Base-by-base conservation (phyloP, 2,888 invertebrate species). In the Odontocolon sp. region DNA sequence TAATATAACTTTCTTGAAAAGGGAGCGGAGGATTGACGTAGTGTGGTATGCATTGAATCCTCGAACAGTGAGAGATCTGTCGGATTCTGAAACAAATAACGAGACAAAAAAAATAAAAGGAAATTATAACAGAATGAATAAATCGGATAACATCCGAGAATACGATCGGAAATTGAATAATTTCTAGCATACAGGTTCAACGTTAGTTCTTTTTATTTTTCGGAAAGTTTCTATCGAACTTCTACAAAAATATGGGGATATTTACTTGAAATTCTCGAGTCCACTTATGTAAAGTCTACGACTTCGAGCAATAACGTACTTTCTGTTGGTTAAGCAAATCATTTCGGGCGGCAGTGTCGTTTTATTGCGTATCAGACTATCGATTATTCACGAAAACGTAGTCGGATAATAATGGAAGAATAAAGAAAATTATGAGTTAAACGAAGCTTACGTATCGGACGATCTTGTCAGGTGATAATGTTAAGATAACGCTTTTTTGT, bases 211-310 rank as follows among this genome's bases (percentile, higher is more conserved):
- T 77, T 26, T 14, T 31, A 63, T 74, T 28, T 77, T 57, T 68
- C 38, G 72, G 42, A 77, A 72, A 42, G 63, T 68, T 56, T 68
- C 72, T 77, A 77, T 77, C 33, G 57, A 68, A 64, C 36, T 40
- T 77, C 77, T 77, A 77, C 77, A 77, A 77, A 77, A 77, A 77
- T 77, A 77, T 77, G 57, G 72, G 68, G 64, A 50, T 16, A 36
- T 68, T 68, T 42, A 56, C 63, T 64, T 68, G 28, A 31, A 72
- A 68, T 69, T 9, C 64, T 64, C 50, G 57, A 47, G 36, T 6
- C 18, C 57, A 47, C 28, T 54, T 33, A 21, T 54, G 66, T 71
- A 26, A 63, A 64, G 67, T 42, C 50, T 68, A 64, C 45, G 42
- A 63, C 21, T 42, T 42, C 42, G 38, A 67, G 36, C 47, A 45